Conservation (phyloP, 37 sponge, comb jelly and placozoan species). For the Bolinopsis microptera region DNA sequence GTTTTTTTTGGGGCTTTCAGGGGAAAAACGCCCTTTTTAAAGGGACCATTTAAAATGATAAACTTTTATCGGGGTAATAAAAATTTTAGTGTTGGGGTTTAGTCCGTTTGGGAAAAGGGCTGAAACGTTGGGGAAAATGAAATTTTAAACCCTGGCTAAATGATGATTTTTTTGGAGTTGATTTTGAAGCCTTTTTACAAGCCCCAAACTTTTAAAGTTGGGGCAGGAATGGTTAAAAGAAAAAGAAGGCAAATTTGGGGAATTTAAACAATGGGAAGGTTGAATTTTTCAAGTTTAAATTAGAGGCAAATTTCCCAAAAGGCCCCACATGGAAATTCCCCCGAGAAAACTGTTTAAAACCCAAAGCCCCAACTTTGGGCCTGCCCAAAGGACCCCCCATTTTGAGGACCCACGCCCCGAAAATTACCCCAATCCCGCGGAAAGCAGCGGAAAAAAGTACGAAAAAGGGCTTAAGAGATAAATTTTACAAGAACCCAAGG, state of each 20-base stretch:
- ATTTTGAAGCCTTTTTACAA: slow-evolving; percentile 19
- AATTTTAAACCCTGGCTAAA: neutral
- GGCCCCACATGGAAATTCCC: neutral
- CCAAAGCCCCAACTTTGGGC: neutral
- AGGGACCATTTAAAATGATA: neutral
- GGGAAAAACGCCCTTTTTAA: neutral
- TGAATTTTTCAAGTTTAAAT: neutral
- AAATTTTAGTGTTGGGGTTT: neutral
- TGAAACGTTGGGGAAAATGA: neutral
- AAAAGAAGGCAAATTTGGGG: neutral
- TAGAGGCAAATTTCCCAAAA: neutral
- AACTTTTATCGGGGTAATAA: neutral
- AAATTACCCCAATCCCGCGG: slow-evolving; percentile 4
- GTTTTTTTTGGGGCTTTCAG: neutral
- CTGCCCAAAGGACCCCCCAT: neutral
- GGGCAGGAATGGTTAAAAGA: neutral
- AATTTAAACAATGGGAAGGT: neutral
- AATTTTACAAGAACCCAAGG: slow-evolving; percentile 17
- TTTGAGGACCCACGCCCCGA: slow-evolving; percentile 53
- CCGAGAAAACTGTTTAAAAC: neutral
- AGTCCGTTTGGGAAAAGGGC: neutral
- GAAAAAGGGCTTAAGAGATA: slow-evolving; percentile 37
- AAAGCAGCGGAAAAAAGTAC: neutral
- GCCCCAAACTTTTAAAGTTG: no score
- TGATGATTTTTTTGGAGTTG: slow-evolving; percentile 45